Conservation (phyloP, 2,888 invertebrate genomes). For the Eristalis intricaria region DNA sequence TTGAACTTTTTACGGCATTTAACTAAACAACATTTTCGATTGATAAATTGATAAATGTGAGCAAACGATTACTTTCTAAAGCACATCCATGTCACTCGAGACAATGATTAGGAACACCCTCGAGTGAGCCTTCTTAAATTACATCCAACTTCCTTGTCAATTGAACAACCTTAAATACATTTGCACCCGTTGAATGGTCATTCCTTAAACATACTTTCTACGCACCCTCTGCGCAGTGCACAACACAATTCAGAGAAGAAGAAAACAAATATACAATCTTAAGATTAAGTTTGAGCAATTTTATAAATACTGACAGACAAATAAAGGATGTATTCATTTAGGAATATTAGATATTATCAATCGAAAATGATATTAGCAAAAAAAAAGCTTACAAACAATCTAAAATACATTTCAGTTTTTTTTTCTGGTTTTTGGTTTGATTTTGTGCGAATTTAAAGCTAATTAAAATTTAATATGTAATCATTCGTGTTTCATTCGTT, state of each 20-base stretch:
- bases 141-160: background rate
- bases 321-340: background rate
- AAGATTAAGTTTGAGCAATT: background rate
- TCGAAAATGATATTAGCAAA: constrained; percentile 32
- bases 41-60: constrained; percentile 1
- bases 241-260: background rate
- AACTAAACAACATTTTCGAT: constrained; percentile 38
- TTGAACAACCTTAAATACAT: background rate
- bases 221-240: background rate
- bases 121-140: background rate
- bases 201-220: background rate
- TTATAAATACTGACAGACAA: background rate
- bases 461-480: constrained; percentile 61
- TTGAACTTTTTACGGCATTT: constrained; percentile 53
- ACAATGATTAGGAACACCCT: background rate
- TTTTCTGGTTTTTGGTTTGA: constrained; percentile 12
- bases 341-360: constrained; percentile 3
- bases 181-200: too few species aligned
- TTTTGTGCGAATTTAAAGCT: background rate
- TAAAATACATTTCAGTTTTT: constrained; percentile 31
- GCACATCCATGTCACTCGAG: background rate
- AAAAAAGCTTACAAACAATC: constrained; percentile 28
- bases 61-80: background rate
- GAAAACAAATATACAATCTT: background rate
- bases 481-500: constrained; percentile 80